These are phyloP conservation scores for Emydocephalus ijimae DNA, from an alignment of 2,113 vertebrate species.

Conservation along the genomic window DNA sequence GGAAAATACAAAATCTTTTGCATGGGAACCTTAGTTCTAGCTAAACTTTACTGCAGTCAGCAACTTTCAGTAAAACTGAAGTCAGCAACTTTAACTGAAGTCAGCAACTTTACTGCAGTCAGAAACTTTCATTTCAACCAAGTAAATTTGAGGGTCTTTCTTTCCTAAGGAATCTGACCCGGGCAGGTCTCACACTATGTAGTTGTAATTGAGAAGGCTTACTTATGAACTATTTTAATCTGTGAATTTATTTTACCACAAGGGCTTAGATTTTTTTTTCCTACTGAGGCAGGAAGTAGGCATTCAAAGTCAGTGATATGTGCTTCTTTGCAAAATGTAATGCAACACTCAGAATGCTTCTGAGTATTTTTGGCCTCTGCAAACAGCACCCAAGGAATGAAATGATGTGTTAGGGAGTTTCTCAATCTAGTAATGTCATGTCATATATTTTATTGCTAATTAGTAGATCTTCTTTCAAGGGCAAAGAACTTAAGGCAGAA, in stretches of 20 bases:
- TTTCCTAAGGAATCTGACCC: neutral
- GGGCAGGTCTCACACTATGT: neutral
- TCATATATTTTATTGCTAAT: neutral
- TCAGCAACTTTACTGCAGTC: neutral
- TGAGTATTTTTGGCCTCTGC: neutral
- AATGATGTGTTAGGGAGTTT: neutral
- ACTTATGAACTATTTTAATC: neutral
- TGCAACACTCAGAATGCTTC: neutral
- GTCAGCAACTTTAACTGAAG: neutral
- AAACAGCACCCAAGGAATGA: neutral
- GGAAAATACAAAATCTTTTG: neutral
- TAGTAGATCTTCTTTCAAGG: neutral
- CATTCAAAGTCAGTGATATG: neutral
- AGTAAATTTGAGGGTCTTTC: neutral
- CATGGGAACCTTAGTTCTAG: neutral
- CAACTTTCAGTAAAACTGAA: neutral
- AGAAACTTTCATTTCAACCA: neutral
- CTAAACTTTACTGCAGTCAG: neutral
- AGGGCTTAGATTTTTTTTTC: neutral
- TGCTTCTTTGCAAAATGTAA: neutral
- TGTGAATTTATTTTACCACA: neutral
- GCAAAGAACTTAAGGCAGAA: neutral
- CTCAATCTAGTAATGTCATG: neutral
- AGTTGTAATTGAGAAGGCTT: neutral
- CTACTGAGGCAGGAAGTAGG: neutral